Conservation (phyloP, 2,888 invertebrate genomes). For the Amphipyra berbera region DNA sequence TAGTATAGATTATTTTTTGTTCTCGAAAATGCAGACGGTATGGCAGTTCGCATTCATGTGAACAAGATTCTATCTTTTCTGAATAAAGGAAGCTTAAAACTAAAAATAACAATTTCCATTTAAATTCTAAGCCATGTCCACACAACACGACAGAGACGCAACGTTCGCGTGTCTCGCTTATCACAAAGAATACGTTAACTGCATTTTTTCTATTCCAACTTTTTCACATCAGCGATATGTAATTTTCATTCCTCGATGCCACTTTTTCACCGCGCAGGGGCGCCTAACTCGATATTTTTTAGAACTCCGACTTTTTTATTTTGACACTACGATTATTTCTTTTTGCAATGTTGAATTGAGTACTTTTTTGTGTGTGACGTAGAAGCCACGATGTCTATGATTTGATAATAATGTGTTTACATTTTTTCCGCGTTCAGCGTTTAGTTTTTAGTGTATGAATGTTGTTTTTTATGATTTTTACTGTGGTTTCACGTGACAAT, state of each 20-base stretch:
- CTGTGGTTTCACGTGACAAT: conserved; percentile 44
- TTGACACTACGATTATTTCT: conserved; percentile 59
- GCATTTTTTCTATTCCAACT: conserved; percentile 70
- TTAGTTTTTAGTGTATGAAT: conserved; percentile 49
- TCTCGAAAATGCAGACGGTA: too few relatives aligned
- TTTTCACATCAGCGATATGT: conserved; percentile 77
- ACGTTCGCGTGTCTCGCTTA: conserved; percentile 55
- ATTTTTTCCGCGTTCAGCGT: conserved; percentile 55
- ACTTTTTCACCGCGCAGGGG: conserved; percentile 80
- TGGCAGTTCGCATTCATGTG: too few relatives aligned
- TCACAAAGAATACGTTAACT: conserved; percentile 57
- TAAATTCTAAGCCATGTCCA: conserved; percentile 48
- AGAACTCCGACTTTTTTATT: conserved; percentile 53
- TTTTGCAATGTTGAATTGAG: conserved; percentile 55
- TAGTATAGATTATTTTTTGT: too few relatives aligned
- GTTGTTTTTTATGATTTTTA: conserved; percentile 34
- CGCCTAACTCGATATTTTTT: conserved; percentile 70
- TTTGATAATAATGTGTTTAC: conserved; percentile 60
- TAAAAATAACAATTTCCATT: neutral
- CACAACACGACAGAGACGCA: conserved; percentile 30
- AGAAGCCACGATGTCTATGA: conserved; percentile 36
- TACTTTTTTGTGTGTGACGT: conserved; percentile 44
- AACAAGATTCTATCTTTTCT: too few relatives aligned
- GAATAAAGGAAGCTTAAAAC: too few relatives aligned
- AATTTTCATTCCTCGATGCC: conserved; percentile 79